Base-by-base conservation (phyloP, 1,140 invertebrate species). In the Heliconius hewitsoni region DNA sequence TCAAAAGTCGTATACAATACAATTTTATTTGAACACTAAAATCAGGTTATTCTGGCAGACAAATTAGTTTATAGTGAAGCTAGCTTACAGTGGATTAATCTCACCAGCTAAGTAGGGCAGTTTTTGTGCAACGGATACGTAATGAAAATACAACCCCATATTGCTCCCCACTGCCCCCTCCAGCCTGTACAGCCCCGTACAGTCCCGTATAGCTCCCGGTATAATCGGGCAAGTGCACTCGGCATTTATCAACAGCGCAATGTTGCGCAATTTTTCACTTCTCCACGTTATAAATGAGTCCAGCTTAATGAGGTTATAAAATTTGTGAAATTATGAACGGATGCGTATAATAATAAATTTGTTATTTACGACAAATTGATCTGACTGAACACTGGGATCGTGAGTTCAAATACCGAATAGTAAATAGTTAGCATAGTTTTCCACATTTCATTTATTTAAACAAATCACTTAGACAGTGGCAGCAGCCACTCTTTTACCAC, bases 191-290 rank as follows among this genome's bases (percentile, higher is more conserved):
- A 66, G 27, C 60, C 60, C 23, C 27, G 8, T 66, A 66, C 57
- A 60, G 57, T 39, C 74, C 74, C 74, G 57, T 70, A 46, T 76
- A 70, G 74, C 60, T 60, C 60, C 60, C 57, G 60, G 60, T 76
- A 76, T 76, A 76, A 76, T 76, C 74, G 74, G 74, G 50, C 74
- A 76, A 76, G 57, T 76, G 74, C 74, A 76, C 74, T 76, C 18
- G 5, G 39, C 74, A 70, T 76, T 76, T 76, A 76, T 76, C 74
- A 76, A 76, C 74, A 52, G 57, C 37, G 74, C 74, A 76, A 76
- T 76, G 74, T 76, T 76, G 74, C 27, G 52, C 57, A 70, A 70
- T 76, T 76, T 76, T 76, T 76, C 74, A 66, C 60, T 60, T 60
- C 55, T 70, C 66, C 27, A 16, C 37, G 37, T 66, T 66, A 76